Percentiles rank a stretch among this genome's conserved stretches.
Evolutionary conservation across 2,797 vertebrate genomes (phyloP).

Genomic region (Apodemus agrarius): DNA sequence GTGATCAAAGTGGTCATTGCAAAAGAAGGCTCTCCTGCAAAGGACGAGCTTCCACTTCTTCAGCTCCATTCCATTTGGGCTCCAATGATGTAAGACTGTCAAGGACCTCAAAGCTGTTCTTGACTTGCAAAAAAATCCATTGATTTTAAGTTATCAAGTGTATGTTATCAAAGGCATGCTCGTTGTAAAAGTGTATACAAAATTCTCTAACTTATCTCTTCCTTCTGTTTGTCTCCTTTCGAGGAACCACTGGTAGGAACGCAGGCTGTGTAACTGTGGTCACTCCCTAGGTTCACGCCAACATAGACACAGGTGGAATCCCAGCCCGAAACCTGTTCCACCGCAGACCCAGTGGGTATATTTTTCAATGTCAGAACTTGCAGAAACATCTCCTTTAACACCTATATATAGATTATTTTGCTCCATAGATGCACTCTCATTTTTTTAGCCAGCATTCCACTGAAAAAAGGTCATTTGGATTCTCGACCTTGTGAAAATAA

Average conservation of each 20-base stretch:
- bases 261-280: background rate
- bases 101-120: background rate
- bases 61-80: background rate
- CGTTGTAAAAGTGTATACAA: background rate
- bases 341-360: background rate
- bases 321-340: background rate
- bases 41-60: background rate
- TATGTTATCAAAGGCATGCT: background rate
- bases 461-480: constrained; percentile 23
- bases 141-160: constrained; percentile 12
- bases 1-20: background rate
- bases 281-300: background rate
- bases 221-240: background rate
- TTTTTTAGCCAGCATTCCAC: background rate
- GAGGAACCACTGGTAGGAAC: background rate
- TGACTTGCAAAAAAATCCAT: background rate
- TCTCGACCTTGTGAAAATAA: constrained; percentile 45
- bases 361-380: background rate
- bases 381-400: background rate
- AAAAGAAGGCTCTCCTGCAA: background rate
- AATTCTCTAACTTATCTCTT: background rate
- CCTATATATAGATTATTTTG: background rate
- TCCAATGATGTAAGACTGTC: background rate
- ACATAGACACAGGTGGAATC: fast-evolving
- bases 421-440: background rate